These are phyloP conservation scores for Chascanopsetta lugubris DNA, from an alignment of 2,113 vertebrate species.

Conservation along the genomic window DNA sequence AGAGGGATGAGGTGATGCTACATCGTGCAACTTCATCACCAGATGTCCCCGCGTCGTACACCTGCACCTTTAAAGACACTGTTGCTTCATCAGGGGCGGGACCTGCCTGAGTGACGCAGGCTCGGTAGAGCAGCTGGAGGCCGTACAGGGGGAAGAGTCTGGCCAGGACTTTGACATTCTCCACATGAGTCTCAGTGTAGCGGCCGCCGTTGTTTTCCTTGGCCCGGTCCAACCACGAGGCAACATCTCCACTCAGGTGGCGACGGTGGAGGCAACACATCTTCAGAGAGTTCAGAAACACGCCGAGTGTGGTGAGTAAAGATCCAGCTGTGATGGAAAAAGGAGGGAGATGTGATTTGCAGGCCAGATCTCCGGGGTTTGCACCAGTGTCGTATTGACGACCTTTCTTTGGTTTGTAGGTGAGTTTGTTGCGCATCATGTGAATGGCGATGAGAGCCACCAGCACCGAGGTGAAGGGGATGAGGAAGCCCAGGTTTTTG, in stretches of 20 bases:
- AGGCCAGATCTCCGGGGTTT: too few species aligned
- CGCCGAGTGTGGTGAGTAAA: constrained; percentile 80
- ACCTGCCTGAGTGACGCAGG: constrained; percentile 87
- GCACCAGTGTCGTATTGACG: too few species aligned
- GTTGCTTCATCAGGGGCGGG: too few species aligned
- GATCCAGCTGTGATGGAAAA: constrained; percentile 71
- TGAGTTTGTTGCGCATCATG: constrained; percentile 88
- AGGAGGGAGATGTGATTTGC: not conserved
- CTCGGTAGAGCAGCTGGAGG: constrained; percentile 89
- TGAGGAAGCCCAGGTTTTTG: constrained; percentile 88
- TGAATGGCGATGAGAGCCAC: constrained; percentile 87
- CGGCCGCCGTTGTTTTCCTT: constrained; percentile 86
- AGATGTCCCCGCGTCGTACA: too few species aligned
- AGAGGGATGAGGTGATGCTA: too few species aligned
- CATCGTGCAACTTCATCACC: too few species aligned
- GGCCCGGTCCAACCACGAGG: constrained; percentile 85
- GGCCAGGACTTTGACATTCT: constrained; percentile 84
- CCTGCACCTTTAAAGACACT: too few species aligned
- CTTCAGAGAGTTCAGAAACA: constrained; percentile 84
- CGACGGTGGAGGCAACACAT: constrained; percentile 71
- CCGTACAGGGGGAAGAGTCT: constrained; percentile 87
- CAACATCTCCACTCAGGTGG: constrained; percentile 67
- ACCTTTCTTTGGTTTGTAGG: constrained; percentile 89
- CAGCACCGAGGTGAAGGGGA: constrained; percentile 88
- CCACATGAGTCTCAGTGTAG: constrained; percentile 86